phyloP scores from a whole-genome alignment of 1,140 invertebrate species.

The Trichogramma pretiosum region DNA sequence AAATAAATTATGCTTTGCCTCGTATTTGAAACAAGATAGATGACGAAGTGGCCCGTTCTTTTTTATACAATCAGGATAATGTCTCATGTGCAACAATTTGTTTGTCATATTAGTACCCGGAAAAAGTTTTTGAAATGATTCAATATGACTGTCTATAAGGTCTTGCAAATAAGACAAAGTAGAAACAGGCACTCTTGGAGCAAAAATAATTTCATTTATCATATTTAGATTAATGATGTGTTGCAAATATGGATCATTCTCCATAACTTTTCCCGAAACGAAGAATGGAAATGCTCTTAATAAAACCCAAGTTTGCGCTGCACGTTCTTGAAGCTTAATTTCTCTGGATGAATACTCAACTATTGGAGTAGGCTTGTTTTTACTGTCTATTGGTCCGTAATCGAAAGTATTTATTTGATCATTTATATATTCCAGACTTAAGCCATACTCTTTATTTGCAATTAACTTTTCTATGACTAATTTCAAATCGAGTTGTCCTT shows the following conservation, averaged over 20 bases:
- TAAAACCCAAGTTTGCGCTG: neutral
- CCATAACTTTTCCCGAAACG: neutral
- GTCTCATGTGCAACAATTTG: neutral
- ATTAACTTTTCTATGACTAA: neutral
- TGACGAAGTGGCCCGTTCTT: neutral
- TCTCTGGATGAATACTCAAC: neutral
- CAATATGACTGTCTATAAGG: neutral
- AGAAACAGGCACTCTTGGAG: neutral
- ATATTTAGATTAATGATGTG: neutral
- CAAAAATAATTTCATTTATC: constrained; percentile 4
- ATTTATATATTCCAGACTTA: neutral
- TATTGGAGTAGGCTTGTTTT: constrained; percentile 4
- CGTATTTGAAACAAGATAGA: neutral
- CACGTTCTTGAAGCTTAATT: neutral
- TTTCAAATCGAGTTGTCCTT: neutral
- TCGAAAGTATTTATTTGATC: neutral
- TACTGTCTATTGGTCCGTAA: neutral
- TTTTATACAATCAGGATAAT: neutral
- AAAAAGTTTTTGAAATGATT: neutral
- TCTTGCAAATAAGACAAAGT: neutral
- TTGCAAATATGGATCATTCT: neutral
- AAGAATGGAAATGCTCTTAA: constrained; percentile 5
- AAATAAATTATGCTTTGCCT: neutral
- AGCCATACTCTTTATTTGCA: neutral
- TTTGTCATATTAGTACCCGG: neutral